phyloP scores from a whole-genome alignment of 30 jellyfish, hydroid and myxozoan species.

The Haliclystus octoradiatus region DNA sequence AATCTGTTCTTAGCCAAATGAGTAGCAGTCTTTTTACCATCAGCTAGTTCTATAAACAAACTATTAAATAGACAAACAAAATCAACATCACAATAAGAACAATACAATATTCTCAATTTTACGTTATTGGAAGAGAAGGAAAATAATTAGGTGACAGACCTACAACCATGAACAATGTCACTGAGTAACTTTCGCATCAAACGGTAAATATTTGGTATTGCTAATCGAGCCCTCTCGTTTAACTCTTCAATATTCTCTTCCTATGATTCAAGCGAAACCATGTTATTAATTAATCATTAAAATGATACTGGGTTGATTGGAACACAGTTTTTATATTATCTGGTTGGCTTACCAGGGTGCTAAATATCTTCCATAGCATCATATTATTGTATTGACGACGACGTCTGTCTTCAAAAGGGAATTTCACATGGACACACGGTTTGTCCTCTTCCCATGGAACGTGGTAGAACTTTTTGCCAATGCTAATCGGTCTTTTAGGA shows the following conservation, averaged over 20 bases:
- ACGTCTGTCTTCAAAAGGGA: conserved; percentile 90
- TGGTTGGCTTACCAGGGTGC: conserved; percentile 48
- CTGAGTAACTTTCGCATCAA: conserved; percentile 68
- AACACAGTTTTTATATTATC: too few species aligned
- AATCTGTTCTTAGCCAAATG: conserved; percentile 73
- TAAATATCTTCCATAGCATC: conserved; percentile 55
- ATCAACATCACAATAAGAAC: too few species aligned
- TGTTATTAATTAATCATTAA: too few species aligned
- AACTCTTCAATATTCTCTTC: conserved; percentile 80
- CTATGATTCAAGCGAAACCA: conserved; percentile 20
- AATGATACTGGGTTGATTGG: too few species aligned
- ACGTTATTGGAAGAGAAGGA: too few species aligned
- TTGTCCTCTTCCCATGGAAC: conserved; percentile 66
- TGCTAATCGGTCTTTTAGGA: conserved; percentile 48
- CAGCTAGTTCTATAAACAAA: conserved; percentile 68
- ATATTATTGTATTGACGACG: conserved; percentile 59
- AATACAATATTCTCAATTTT: too few species aligned
- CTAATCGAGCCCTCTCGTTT: conserved; percentile 76
- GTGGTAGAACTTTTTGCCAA: conserved; percentile 38
- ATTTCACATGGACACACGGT: conserved; percentile 79
- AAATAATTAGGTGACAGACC: too few species aligned
- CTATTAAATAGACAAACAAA: conserved; percentile 16
- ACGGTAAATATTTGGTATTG: conserved; percentile 35
- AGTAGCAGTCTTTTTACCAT: conserved; percentile 89
- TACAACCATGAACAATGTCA: conserved; percentile 79